Evolutionary conservation across 2,888 invertebrate genomes (phyloP), one percentile per base, ranked within the genome.

Genomic region (Hoplodrina ambigua): DNA sequence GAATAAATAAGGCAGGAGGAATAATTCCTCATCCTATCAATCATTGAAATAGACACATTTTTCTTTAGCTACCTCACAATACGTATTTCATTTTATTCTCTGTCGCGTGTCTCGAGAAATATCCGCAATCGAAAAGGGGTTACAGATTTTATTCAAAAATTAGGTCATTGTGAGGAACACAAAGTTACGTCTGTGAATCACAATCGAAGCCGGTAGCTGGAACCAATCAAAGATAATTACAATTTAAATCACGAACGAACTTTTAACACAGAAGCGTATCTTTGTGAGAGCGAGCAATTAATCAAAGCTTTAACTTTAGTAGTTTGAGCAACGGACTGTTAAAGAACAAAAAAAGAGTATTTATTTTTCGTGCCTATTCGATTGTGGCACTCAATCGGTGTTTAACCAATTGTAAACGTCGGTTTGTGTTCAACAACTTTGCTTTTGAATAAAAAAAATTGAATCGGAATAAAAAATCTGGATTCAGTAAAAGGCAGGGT

Each of bases 221-320:
- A 77, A 80, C 78, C 77, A 80, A 80, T 77, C 82, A 81, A 68
- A 76, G 79, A 82, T 80, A 80, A 77, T 82, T 79, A 77, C 82
- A 77, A 82, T 81, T 80, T 78, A 73, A 82, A 80, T 75, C 72
- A 73, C 68, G 68, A 75, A 75, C 25, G 72, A 81, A 82, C 75
- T 81, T 81, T 78, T 75, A 72, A 70, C 68, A 82, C 75, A 72
- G 66, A 73, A 82, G 78, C 82, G 78, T 72, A 78, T 82, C 81
- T 82, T 71, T 82, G 73, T 64, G 46, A 75, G 68, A 66, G 63
- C 49, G 69, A 81, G 72, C 67, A 75, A 82, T 82, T 82, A 82
- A 81, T 81, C 74, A 78, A 76, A 78, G 56, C 67, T 68, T 50
- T 30, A 75, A 80, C 75, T 82, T 72, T 52, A 64, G 65, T 78